phyloP scores from a whole-genome alignment of 2,888 invertebrate species.

The Dione juno region DNA sequence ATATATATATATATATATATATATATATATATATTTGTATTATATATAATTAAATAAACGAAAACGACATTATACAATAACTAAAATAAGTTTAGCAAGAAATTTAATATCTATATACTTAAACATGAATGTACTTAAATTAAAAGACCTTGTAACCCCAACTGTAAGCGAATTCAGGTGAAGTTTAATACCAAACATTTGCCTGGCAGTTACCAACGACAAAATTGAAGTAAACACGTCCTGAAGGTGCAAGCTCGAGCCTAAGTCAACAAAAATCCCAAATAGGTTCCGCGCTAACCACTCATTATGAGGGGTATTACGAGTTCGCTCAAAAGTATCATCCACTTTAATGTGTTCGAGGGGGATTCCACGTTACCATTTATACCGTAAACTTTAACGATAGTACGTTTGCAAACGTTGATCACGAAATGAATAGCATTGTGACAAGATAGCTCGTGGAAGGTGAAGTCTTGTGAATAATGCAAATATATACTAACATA shows the following conservation, averaged over 20 bases:
- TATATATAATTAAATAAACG: not conserved
- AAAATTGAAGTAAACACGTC: constrained; percentile 37
- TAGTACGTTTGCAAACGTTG: not conserved
- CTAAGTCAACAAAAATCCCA: constrained; percentile 38
- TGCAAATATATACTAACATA: constrained; percentile 12
- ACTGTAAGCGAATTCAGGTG: constrained; percentile 37
- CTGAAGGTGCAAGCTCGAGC: constrained; percentile 34
- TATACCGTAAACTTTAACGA: constrained; percentile 1
- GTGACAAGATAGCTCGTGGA: not conserved
- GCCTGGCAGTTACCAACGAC: constrained; percentile 23
- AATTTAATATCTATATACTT: not conserved
- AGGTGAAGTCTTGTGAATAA: constrained; percentile 15
- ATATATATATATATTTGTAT: not conserved
- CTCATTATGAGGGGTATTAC: constrained; percentile 40
- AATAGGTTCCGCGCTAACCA: constrained; percentile 33
- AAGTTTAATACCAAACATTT: constrained; percentile 34
- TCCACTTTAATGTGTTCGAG: constrained; percentile 28
- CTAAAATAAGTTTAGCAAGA: not conserved
- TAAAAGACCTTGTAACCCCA: not conserved
- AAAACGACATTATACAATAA: not conserved
- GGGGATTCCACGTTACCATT: constrained; percentile 12
- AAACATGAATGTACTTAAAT: not conserved
- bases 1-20: no score
- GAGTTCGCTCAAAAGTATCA: constrained; percentile 35
- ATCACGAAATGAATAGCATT: not conserved